Evolutionary conservation across 2,113 vertebrate genomes (phyloP).

Genomic region (Hystrix brachyura): DNA sequence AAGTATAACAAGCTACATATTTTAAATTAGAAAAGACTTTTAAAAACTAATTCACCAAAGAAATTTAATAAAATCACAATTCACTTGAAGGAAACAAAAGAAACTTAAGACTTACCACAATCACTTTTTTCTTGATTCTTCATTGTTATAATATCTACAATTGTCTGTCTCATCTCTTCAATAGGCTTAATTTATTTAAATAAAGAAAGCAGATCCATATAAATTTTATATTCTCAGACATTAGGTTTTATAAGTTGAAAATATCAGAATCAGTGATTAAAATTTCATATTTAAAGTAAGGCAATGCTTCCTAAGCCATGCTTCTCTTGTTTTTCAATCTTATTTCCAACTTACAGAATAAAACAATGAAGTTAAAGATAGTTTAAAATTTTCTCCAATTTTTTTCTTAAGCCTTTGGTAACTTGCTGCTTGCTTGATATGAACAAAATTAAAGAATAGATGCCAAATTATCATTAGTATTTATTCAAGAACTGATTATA

Average conservation of each 20-base stretch:
- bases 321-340: not conserved
- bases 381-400: not conserved
- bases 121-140: constrained; percentile 83
- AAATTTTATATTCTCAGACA: constrained; percentile 68
- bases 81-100: constrained; percentile 55
- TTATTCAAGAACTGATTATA: not conserved
- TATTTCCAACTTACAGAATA: constrained; percentile 47
- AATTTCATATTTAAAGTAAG: constrained; percentile 41
- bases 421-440: not conserved
- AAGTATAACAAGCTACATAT: not conserved
- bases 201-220: constrained; percentile 50
- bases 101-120: constrained; percentile 86
- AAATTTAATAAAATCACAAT: constrained; percentile 57
- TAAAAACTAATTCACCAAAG: not conserved
- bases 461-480: constrained; percentile 22
- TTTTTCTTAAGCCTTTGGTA: constrained; percentile 29
- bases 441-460: not conserved
- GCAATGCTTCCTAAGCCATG: not conserved
- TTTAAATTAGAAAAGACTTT: not conserved
- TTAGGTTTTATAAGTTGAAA: constrained; percentile 38
- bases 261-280: constrained; percentile 56
- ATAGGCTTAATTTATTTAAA: constrained; percentile 85
- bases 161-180: constrained; percentile 88
- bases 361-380: not conserved
- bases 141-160: constrained; percentile 87